Conservation (phyloP, 2,797 vertebrate species). For the Arctocebus calabarensis region DNA sequence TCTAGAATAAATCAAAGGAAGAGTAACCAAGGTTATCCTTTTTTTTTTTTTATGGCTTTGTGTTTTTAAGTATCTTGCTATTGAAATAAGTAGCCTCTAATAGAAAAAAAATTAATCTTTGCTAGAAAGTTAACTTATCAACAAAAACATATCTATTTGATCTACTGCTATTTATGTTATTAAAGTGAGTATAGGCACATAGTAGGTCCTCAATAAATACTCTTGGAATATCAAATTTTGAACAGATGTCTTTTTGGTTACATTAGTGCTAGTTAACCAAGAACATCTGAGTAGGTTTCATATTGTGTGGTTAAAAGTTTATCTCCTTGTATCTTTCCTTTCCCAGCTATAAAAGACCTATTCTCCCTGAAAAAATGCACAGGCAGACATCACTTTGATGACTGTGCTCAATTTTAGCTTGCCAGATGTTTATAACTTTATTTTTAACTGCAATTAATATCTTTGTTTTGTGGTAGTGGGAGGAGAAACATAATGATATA, state of each 20-base stretch:
- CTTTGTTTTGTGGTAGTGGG: slow-evolving; percentile 40
- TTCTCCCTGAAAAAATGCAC: not conserved
- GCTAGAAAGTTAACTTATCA: not conserved
- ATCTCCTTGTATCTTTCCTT: not conserved
- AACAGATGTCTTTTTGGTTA: not conserved
- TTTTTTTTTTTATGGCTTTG: not conserved
- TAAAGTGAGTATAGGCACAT: not conserved
- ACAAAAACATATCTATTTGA: not conserved
- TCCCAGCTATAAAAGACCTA: not conserved
- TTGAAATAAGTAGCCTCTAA: not conserved
- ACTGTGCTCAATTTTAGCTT: slow-evolving; percentile 39
- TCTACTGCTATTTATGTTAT: not conserved
- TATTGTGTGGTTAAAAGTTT: not conserved
- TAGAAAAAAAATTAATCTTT: slow-evolving; percentile 26
- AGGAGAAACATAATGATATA: slow-evolving; percentile 1
- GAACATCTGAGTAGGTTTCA: not conserved
- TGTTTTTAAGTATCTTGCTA: not conserved
- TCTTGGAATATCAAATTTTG: not conserved
- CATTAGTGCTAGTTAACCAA: not conserved
- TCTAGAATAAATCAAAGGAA: not conserved
- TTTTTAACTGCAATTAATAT: slow-evolving; percentile 56
- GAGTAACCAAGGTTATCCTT: not conserved
- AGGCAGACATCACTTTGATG: not conserved
- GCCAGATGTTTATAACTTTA: slow-evolving; percentile 28
- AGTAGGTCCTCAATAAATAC: not conserved